Conservation (phyloP, 2,113 vertebrate genomes). For the Mystacornis crossleyi region DNA sequence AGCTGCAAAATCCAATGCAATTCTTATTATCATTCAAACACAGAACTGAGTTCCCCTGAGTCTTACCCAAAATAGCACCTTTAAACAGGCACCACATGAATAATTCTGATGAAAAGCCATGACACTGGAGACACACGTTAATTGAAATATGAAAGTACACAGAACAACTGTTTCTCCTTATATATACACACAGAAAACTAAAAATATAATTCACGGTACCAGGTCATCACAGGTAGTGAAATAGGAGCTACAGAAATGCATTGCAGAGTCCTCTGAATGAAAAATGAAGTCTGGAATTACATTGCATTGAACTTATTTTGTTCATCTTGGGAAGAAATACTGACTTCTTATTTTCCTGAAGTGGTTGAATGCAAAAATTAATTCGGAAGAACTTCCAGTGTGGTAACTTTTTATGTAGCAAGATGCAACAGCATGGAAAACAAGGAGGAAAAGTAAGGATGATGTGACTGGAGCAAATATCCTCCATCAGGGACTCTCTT, state of each 20-base stretch:
- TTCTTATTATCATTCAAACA: neutral
- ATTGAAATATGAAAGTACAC: neutral
- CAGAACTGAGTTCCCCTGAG: neutral
- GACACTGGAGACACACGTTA: neutral
- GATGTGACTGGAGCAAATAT: neutral
- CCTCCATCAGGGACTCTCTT: neutral
- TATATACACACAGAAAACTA: neutral
- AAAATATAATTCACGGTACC: neutral
- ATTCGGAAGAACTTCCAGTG: neutral
- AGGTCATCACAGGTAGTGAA: neutral
- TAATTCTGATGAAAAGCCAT: neutral
- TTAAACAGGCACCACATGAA: conserved; percentile 8
- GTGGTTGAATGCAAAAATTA: neutral
- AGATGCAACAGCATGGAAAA: neutral
- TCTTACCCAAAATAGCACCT: neutral
- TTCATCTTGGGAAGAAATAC: neutral
- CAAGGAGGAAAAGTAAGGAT: neutral
- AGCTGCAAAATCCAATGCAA: conserved; percentile 28
- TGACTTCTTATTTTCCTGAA: neutral
- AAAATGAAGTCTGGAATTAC: neutral
- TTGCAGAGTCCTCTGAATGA: neutral
- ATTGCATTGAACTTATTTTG: neutral
- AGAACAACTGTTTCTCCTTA: neutral
- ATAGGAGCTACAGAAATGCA: conserved; percentile 28
- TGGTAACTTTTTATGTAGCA: neutral